A percentile compares a stretch with the other conserved stretches of the same genome.
Evolutionary conservation across 2,797 vertebrate species (phyloP).

Genomic region (Sebastes elongatus): DNA sequence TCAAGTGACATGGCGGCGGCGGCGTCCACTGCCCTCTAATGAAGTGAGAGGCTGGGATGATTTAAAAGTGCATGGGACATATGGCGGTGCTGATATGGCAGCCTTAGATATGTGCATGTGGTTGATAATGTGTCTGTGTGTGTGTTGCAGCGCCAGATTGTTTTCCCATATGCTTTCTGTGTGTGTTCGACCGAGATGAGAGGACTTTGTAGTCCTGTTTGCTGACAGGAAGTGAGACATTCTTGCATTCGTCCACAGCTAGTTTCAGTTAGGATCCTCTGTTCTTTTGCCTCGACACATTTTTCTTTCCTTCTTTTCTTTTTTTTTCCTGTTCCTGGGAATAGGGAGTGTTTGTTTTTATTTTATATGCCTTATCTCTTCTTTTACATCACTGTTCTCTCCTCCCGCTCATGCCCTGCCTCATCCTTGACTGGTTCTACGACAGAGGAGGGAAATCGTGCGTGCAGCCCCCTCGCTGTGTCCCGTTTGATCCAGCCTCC

Average conservation of each 20-base stretch:
- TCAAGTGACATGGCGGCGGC: conserved; percentile 26
- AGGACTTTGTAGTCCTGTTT: conserved; percentile 66
- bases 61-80: conserved; percentile 55
- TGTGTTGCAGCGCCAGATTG: conserved; percentile 43
- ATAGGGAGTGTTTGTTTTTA: conserved; percentile 55
- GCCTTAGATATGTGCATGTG: conserved; percentile 30
- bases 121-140: conserved; percentile 36
- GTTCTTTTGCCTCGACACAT: conserved; percentile 53
- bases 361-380: conserved; percentile 51
- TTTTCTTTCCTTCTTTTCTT: conserved; percentile 36
- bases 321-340: neutral
- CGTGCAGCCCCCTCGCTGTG: conserved; percentile 58
- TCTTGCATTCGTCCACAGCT: conserved; percentile 54
- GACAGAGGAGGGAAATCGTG: conserved; percentile 50
- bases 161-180: conserved; percentile 65
- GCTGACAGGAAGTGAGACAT: conserved; percentile 69
- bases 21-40: conserved; percentile 46
- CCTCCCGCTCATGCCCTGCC: conserved; percentile 18
- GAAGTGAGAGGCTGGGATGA: conserved; percentile 40
- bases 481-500: conserved; percentile 64
- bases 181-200: conserved; percentile 62
- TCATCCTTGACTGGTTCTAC: conserved; percentile 41
- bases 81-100: conserved; percentile 55
- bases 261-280: conserved; percentile 46
- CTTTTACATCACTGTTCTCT: conserved; percentile 44